phyloP scores from a whole-genome alignment of 2,113 vertebrate species.

The Puntigrus tetrazona region DNA sequence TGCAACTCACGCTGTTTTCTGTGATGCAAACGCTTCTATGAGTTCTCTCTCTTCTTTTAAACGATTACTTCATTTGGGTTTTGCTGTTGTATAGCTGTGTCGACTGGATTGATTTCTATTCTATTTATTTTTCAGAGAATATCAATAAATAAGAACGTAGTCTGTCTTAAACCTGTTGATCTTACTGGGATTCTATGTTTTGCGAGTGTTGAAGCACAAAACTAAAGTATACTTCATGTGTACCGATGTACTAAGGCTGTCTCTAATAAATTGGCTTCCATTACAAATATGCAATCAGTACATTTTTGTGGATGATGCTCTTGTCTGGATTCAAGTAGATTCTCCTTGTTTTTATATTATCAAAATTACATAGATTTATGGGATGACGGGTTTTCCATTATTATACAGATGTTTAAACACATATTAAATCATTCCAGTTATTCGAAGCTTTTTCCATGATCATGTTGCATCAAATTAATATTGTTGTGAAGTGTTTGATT shows the following conservation, averaged over 20 bases:
- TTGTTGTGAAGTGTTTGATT: background rate
- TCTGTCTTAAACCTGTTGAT: constrained; percentile 85
- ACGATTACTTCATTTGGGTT: constrained; percentile 67
- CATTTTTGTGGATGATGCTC: background rate
- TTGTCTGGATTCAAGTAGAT: too few species aligned
- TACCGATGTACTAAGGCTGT: constrained; percentile 81
- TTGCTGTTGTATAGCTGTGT: constrained; percentile 78
- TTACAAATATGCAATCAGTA: constrained; percentile 56
- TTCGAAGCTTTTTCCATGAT: too few species aligned
- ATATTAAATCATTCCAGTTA: too few species aligned
- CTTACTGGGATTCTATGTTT: constrained; percentile 83
- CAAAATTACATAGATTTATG: too few species aligned
- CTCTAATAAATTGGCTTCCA: constrained; percentile 87
- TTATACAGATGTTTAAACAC: too few species aligned
- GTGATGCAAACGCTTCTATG: constrained; percentile 82
- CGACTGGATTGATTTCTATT: constrained; percentile 80
- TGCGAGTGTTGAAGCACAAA: constrained; percentile 97
- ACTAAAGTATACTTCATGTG: constrained; percentile 85
- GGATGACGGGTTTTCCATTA: too few species aligned
- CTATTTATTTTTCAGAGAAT: constrained; percentile 86
- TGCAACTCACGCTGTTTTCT: constrained; percentile 78
- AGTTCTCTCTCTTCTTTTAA: constrained; percentile 65
- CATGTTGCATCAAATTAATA: too few species aligned
- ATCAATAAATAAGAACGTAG: constrained; percentile 76
- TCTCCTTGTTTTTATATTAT: too few species aligned